phyloP scores from a whole-genome alignment of 2,113 vertebrate genomes.

The Fulica atra region DNA sequence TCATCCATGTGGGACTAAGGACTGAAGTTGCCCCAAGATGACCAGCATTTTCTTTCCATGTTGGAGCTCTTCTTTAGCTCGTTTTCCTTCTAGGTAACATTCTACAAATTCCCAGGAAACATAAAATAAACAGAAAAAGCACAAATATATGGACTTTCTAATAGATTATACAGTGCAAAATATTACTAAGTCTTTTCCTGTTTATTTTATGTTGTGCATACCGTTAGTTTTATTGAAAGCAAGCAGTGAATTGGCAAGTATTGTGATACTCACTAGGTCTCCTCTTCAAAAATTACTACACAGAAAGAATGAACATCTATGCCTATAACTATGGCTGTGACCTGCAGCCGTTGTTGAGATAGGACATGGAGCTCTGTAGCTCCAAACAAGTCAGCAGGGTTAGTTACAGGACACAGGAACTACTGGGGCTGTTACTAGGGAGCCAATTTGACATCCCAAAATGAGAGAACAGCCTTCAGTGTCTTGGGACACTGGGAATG shows the following conservation, averaged over 20 bases:
- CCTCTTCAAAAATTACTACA: neutral
- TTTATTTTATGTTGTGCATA: neutral
- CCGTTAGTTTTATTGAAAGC: neutral
- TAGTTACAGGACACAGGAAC: neutral
- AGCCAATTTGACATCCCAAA: neutral
- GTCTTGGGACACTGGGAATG: neutral
- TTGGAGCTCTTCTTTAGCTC: neutral
- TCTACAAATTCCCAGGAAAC: neutral
- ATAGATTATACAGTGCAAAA: neutral
- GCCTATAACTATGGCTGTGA: neutral
- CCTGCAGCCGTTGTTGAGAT: neutral
- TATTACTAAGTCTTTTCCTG: neutral
- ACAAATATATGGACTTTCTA: neutral
- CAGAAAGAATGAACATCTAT: neutral
- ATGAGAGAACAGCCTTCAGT: neutral
- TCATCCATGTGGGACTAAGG: rapidly evolving
- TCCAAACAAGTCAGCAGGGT: neutral
- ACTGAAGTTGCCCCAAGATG: neutral
- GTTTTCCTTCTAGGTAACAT: neutral
- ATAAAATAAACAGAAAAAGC: neutral
- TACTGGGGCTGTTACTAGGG: neutral
- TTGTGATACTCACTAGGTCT: neutral
- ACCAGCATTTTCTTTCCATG: neutral
- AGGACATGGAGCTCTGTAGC: neutral
- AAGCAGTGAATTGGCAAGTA: neutral